A percentile compares a stretch with the other conserved stretches of the same genome.
phyloP scores from a whole-genome alignment of 2,888 invertebrate species.

The Melieria crassipennis region DNA sequence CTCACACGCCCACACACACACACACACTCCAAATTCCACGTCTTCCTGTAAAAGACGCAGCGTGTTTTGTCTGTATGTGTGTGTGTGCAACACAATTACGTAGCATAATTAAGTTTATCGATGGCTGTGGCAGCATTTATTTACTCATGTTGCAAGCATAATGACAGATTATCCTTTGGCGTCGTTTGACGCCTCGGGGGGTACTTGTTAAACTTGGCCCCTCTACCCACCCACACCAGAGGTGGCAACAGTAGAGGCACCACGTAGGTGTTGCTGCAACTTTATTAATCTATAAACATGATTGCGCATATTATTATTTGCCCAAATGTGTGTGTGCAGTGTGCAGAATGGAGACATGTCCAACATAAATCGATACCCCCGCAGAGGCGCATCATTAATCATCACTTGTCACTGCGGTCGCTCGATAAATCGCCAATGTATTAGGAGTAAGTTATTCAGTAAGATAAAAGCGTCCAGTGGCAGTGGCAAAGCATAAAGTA shows the following conservation, averaged over 20 bases:
- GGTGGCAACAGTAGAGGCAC: neutral
- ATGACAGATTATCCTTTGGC: conserved; percentile 48
- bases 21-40: neutral
- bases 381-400: conserved; percentile 46
- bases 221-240: neutral
- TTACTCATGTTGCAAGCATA: conserved; percentile 45
- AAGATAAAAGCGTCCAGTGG: too few species aligned
- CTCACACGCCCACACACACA: neutral
- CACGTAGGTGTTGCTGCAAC: conserved; percentile 10
- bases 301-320: conserved; percentile 47
- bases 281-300: conserved; percentile 43
- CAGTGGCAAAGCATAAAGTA: too few species aligned
- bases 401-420: conserved; percentile 47
- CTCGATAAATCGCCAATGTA: conserved; percentile 31
- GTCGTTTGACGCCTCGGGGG: conserved; percentile 1
- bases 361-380: conserved; percentile 40
- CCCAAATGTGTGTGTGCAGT: conserved; percentile 28
- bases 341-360: neutral
- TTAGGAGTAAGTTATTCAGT: too few species aligned
- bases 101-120: conserved; percentile 63
- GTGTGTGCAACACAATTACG: conserved; percentile 50
- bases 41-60: too few species aligned
- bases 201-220: neutral
- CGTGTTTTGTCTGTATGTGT: neutral
- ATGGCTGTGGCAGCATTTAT: conserved; percentile 53